Conservation (phyloP, 2,888 invertebrate species). For the Pandemis heparana region DNA sequence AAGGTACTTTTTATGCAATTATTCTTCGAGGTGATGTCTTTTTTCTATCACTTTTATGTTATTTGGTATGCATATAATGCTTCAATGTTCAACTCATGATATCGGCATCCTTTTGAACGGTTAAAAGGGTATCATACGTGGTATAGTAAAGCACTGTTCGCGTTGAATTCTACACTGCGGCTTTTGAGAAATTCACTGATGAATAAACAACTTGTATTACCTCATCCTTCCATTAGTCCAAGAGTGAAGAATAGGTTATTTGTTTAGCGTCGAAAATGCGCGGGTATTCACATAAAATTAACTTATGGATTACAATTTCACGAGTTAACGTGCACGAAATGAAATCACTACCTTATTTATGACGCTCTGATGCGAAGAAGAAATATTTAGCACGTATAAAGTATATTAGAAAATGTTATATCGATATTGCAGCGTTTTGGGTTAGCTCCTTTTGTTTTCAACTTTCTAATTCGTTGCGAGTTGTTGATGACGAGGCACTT, state of each 20-base stretch:
- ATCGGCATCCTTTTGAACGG: constrained; percentile 17
- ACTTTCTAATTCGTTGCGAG: constrained; percentile 29
- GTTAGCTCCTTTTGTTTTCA: constrained; percentile 25
- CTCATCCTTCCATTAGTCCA: constrained; percentile 36
- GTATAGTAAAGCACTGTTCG: constrained; percentile 12
- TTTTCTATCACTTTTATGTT: constrained; percentile 7
- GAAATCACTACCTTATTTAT: constrained; percentile 30
- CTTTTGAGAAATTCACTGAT: constrained; percentile 34
- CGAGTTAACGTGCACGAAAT: constrained; percentile 9
- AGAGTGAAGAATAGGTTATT: constrained; percentile 40
- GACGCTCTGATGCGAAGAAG: background rate
- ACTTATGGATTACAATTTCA: constrained; percentile 31
- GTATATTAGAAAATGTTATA: constrained; percentile 7
- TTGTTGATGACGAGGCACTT: constrained; percentile 22
- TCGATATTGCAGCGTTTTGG: constrained; percentile 15
- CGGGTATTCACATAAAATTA: constrained; percentile 29
- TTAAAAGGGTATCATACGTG: constrained; percentile 18
- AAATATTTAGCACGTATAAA: background rate
- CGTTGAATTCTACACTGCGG: constrained; percentile 11
- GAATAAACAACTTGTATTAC: constrained; percentile 40
- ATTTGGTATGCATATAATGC: constrained; percentile 2
- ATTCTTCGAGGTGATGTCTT: constrained; percentile 2
- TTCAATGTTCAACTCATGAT: background rate
- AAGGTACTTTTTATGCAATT: constrained; percentile 69
- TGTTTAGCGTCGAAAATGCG: constrained; percentile 40